Percentiles rank a stretch among this genome's conserved stretches.
These are phyloP conservation scores for Sarotherodon lohbergeri DNA, from an alignment of 2,113 vertebrate species.

Conservation along the genomic window DNA sequence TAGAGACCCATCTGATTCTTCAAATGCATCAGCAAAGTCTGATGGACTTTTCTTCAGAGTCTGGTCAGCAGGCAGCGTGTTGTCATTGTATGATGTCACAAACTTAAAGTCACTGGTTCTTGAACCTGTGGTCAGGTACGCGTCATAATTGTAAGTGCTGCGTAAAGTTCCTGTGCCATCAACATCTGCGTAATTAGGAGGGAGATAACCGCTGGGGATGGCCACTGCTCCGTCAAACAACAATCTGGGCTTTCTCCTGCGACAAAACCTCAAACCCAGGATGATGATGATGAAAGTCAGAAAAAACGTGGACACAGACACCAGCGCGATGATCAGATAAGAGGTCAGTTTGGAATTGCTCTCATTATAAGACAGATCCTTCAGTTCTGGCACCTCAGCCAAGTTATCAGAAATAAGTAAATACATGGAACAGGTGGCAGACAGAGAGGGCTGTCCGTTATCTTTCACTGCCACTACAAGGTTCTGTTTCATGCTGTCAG, in stretches of 20 bases:
- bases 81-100: too few species aligned
- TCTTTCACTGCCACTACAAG: too few species aligned
- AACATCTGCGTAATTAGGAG: neutral
- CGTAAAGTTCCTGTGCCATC: neutral
- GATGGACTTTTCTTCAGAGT: neutral
- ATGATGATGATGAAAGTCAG: slow-evolving; percentile 58
- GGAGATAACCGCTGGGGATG: neutral
- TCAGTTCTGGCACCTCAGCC: slow-evolving; percentile 39
- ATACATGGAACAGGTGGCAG: neutral
- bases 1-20: accelerated
- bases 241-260: slow-evolving; percentile 44
- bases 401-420: neutral
- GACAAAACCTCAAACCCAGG: slow-evolving; percentile 62
- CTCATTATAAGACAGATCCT: slow-evolving; percentile 57
- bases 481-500: too few species aligned
- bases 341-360: slow-evolving; percentile 58
- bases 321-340: slow-evolving; percentile 57
- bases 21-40: neutral
- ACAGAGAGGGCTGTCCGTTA: neutral
- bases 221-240: accelerated
- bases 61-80: too few species aligned
- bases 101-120: too few species aligned
- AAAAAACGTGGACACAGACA: neutral
- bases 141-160: accelerated
- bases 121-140: accelerated